phyloP scores from a whole-genome alignment of 35 echinoderm and acorn worm species.

The Chiridota heheva region DNA sequence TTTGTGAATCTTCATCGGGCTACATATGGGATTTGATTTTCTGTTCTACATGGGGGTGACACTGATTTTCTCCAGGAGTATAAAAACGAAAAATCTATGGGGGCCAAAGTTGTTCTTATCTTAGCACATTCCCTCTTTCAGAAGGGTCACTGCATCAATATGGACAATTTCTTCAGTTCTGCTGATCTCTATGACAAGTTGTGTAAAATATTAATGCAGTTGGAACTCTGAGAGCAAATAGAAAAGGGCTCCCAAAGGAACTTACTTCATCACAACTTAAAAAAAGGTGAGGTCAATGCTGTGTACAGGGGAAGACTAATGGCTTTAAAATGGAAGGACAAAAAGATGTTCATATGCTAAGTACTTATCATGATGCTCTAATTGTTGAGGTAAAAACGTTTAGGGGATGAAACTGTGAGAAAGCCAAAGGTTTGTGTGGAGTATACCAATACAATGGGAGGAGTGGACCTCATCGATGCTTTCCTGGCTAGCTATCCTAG shows the following conservation, averaged over 20 bases:
- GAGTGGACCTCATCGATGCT: conserved; percentile 12
- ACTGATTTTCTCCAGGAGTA: conserved; percentile 23
- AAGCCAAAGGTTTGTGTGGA: conserved; percentile 21
- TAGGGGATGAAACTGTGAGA: conserved; percentile 19
- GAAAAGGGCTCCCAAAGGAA: conserved; percentile 1
- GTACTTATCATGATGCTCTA: conserved; percentile 1
- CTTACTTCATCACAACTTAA: conserved; percentile 6
- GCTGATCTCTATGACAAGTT: neutral
- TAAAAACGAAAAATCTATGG: conserved; percentile 2
- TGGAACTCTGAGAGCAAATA: conserved; percentile 3
- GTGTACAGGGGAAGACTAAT: neutral
- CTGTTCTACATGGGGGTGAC: neutral
- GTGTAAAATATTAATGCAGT: neutral
- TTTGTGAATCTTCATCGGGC: conserved; percentile 4
- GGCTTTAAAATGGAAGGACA: neutral
- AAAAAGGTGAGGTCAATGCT: conserved; percentile 1
- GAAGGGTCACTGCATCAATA: conserved; percentile 23
- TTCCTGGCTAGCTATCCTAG: conserved; percentile 23
- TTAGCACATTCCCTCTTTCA: neutral
- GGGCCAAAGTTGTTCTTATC: conserved; percentile 5
- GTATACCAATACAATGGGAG: conserved; percentile 10
- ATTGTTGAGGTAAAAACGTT: conserved; percentile 1
- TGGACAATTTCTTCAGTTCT: conserved; percentile 15
- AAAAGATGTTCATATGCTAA: neutral
- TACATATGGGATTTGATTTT: conserved; percentile 9